Evolutionary conservation across 1,140 invertebrate genomes (phyloP).

Genomic region (Papilio dardanus): DNA sequence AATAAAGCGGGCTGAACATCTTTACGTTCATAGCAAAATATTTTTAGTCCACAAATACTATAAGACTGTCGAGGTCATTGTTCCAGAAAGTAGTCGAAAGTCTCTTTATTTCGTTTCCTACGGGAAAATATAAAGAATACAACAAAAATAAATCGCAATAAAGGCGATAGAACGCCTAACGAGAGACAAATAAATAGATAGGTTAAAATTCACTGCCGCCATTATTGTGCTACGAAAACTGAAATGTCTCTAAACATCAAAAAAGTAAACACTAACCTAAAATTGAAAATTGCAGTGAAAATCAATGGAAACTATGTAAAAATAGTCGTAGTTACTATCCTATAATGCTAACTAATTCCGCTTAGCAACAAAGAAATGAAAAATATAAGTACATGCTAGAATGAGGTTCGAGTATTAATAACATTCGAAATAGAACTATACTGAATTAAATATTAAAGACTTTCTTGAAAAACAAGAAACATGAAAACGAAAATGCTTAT

Average conservation of each 20-base stretch:
- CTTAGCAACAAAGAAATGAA: conserved; percentile 70
- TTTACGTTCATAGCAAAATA: conserved; percentile 74
- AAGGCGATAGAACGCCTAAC: conserved; percentile 49
- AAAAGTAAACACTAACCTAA: conserved; percentile 80
- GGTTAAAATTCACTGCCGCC: conserved; percentile 80
- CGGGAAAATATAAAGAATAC: conserved; percentile 72
- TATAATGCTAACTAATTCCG: conserved; percentile 46
- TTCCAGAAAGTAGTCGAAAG: conserved; percentile 73
- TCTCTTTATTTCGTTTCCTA: conserved; percentile 72
- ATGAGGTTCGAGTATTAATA: conserved; percentile 73
- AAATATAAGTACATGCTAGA: conserved; percentile 73
- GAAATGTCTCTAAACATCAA: conserved; percentile 80
- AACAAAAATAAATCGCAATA: conserved; percentile 59
- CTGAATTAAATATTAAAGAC: conserved; percentile 47
- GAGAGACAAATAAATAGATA: conserved; percentile 69
- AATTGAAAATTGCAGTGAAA: conserved; percentile 48
- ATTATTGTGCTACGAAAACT: conserved; percentile 80
- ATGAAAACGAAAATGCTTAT: conserved; percentile 43
- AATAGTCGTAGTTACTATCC: conserved; percentile 37
- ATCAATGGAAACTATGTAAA: conserved; percentile 42
- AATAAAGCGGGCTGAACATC: conserved; percentile 56
- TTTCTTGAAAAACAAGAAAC: conserved; percentile 30
- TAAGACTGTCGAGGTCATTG: conserved; percentile 77
- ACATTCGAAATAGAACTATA: conserved; percentile 48
- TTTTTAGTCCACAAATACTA: conserved; percentile 75